phyloP scores from a whole-genome alignment of 1,140 invertebrate species.

The Drosophila murphyi region DNA sequence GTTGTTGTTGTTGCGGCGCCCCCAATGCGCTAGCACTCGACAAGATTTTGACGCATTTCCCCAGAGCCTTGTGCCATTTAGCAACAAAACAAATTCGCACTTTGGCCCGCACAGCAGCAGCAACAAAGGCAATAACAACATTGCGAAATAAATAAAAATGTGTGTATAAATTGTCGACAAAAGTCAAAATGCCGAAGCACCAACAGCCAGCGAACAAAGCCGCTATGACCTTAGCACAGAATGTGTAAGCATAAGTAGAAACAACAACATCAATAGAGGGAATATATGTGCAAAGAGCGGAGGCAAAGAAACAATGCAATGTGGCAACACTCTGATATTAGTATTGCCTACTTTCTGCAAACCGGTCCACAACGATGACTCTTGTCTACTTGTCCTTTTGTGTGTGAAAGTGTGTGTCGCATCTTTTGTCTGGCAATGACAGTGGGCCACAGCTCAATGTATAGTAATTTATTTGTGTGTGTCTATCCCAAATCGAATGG shows the following conservation, averaged over 20 bases:
- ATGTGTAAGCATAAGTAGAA: slow-evolving; percentile 50
- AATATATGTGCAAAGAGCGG: slow-evolving; percentile 27
- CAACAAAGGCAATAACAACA: slow-evolving; percentile 44
- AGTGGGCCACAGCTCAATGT: neutral
- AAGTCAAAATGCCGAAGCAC: slow-evolving; percentile 70
- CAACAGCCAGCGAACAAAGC: slow-evolving; percentile 55
- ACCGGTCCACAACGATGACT: slow-evolving; percentile 29
- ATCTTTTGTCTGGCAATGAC: slow-evolving; percentile 54
- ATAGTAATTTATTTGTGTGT: neutral
- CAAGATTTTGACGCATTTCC: slow-evolving; percentile 80
- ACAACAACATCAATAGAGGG: slow-evolving; percentile 47
- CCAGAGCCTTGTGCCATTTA: slow-evolving; percentile 81
- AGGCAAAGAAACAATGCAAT: slow-evolving; percentile 39
- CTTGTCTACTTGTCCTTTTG: neutral
- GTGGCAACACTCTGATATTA: slow-evolving; percentile 58
- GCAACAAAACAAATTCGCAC: slow-evolving; percentile 79
- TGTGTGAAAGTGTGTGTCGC: slow-evolving; percentile 4
- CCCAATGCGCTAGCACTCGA: slow-evolving; percentile 64
- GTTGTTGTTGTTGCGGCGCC: slow-evolving; percentile 29
- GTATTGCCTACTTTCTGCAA: slow-evolving; percentile 43
- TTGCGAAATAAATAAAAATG: slow-evolving; percentile 75
- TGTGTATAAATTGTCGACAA: slow-evolving; percentile 77
- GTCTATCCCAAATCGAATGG: neutral
- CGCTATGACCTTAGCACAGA: slow-evolving; percentile 61
- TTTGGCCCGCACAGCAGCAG: slow-evolving; percentile 46